phyloP scores from a whole-genome alignment of 2,797 vertebrate genomes.

The Dendrocincla fuliginosa region DNA sequence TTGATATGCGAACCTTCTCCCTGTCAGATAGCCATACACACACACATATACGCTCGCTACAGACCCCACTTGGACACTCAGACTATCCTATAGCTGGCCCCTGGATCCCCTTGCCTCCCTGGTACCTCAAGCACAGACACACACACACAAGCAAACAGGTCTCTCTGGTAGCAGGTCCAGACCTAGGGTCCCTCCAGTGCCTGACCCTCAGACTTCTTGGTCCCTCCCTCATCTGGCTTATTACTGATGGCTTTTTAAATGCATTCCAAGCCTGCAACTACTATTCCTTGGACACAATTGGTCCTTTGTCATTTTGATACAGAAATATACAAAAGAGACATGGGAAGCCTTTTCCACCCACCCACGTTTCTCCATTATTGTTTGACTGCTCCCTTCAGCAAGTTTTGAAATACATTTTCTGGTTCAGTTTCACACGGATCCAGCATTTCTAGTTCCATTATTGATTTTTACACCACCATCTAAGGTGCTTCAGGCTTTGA shows the following conservation, averaged over 20 bases:
- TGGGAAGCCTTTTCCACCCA: constrained; percentile 15
- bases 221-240: neutral
- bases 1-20: neutral
- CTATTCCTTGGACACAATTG: constrained; percentile 12
- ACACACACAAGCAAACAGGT: neutral
- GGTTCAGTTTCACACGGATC: neutral
- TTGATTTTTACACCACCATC: neutral
- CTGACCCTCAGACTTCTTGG: neutral
- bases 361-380: constrained; percentile 24
- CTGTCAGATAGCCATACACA: neutral
- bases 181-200: neutral
- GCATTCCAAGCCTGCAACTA: constrained; percentile 12
- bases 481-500: constrained; percentile 3
- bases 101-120: neutral
- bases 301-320: constrained; percentile 44
- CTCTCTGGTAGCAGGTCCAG: neutral
- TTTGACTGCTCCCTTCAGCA: constrained; percentile 9
- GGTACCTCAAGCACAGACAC: neutral
- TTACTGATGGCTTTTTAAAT: neutral
- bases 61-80: neutral
- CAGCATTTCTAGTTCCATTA: neutral
- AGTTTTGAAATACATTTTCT: constrained; percentile 30
- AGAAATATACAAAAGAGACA: constrained; percentile 10
- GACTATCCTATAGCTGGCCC: neutral
- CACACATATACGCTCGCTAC: neutral